A percentile compares a stretch with the other conserved stretches of the same genome.
These are phyloP conservation scores for Anguilla japonica DNA, from an alignment of 2,113 vertebrate species.

Conservation along the genomic window DNA sequence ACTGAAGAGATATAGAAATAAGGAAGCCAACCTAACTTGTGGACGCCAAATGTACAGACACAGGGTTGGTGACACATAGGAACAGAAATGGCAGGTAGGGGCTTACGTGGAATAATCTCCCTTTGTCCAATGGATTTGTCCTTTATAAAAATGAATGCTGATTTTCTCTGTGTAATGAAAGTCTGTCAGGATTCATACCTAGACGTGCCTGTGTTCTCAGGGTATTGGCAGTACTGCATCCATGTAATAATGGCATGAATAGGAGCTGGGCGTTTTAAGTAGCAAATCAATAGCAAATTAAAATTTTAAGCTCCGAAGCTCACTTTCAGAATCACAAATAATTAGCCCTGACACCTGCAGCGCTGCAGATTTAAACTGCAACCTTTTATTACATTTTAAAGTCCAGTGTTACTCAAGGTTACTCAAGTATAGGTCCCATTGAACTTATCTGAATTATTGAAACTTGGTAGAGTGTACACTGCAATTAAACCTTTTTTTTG, in stretches of 20 bases:
- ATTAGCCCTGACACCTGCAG: constrained; percentile 19
- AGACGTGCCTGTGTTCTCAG: constrained; percentile 19
- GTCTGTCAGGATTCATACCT: neutral
- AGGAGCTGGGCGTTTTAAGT: constrained; percentile 23
- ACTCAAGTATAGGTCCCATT: neutral
- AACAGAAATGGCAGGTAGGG: neutral
- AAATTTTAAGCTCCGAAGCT: constrained; percentile 28
- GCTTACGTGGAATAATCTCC: constrained; percentile 9
- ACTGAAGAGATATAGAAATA: neutral
- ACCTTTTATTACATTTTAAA: neutral
- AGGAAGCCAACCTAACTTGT: neutral
- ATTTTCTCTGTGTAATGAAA: constrained; percentile 17
- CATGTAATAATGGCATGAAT: constrained; percentile 28
- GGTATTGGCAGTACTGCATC: constrained; percentile 27
- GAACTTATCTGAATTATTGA: neutral
- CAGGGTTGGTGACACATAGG: no score
- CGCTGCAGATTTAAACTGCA: constrained; percentile 16
- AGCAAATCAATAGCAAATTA: constrained; percentile 32
- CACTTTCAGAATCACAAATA: constrained; percentile 29
- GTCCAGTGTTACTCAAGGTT: neutral
- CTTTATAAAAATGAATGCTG: constrained; percentile 5
- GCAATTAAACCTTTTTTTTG: neutral
- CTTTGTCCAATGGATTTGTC: neutral
- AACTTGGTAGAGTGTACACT: neutral
- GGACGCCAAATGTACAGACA: neutral